phyloP scores from a whole-genome alignment of 2,888 invertebrate genomes.

The Meganola albula region DNA sequence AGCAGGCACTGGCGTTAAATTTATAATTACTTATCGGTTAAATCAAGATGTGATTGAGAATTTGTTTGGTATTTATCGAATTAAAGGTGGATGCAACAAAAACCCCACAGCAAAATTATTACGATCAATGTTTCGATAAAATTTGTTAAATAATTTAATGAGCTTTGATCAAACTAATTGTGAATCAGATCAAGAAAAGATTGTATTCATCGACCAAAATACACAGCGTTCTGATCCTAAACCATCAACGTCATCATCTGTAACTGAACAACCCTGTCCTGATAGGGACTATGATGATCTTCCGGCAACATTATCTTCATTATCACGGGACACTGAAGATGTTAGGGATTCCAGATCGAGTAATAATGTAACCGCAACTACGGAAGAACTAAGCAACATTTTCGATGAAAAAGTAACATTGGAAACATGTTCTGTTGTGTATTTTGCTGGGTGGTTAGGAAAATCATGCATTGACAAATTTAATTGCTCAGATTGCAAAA shows the following conservation, averaged over 20 bases:
- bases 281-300: background rate
- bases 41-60: slow-evolving; percentile 22
- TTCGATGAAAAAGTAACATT: background rate
- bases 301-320: background rate
- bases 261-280: background rate
- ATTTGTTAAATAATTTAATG: slow-evolving; percentile 15
- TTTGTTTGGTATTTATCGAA: slow-evolving; percentile 19
- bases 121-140: slow-evolving; percentile 13
- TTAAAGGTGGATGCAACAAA: slow-evolving; percentile 18
- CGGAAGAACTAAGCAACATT: too few species aligned
- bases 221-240: background rate
- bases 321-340: too few species aligned
- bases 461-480: slow-evolving; percentile 8
- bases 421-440: slow-evolving; percentile 9
- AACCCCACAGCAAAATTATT: slow-evolving; percentile 17
- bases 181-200: slow-evolving; percentile 9
- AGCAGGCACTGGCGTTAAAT: slow-evolving; percentile 10
- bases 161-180: slow-evolving; percentile 11
- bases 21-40: slow-evolving; percentile 16
- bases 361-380: background rate
- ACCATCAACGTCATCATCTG: background rate
- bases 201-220: slow-evolving; percentile 1
- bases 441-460: slow-evolving; percentile 24
- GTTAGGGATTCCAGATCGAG: background rate
- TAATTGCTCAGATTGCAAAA: slow-evolving; percentile 1